These are phyloP conservation scores for Lasiurus cinereus DNA, from an alignment of 2,113 vertebrate species.

Conservation along the genomic window DNA sequence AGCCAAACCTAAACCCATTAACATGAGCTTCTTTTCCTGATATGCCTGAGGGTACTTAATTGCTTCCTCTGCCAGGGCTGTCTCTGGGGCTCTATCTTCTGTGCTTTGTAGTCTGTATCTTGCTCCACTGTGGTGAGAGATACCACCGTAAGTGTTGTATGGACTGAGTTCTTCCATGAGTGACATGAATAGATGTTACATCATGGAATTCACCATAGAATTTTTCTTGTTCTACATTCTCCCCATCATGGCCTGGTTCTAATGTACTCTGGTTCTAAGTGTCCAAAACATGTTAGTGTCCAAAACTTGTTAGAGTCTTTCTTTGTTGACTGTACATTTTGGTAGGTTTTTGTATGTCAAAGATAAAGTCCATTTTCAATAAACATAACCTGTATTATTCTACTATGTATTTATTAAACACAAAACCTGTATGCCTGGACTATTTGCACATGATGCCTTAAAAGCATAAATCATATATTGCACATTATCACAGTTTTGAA, in stretches of 20 bases:
- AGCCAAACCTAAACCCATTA: conserved; percentile 40
- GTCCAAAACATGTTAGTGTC: neutral
- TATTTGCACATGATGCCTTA: neutral
- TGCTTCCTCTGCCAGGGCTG: neutral
- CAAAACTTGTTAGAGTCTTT: neutral
- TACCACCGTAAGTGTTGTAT: too few relatives aligned
- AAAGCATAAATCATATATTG: neutral
- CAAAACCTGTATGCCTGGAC: neutral
- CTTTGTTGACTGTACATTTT: neutral
- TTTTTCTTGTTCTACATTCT: neutral
- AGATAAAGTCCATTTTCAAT: conserved; percentile 1
- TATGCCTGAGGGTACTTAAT: neutral
- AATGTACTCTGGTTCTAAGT: neutral
- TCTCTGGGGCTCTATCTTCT: neutral
- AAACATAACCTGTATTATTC: neutral
- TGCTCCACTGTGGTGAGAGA: neutral
- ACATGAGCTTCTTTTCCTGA: neutral
- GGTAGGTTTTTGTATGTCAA: neutral
- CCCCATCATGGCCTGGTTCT: neutral
- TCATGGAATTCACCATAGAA: neutral
- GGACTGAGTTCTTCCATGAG: neutral
- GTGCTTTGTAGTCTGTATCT: neutral
- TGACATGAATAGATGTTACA: neutral
- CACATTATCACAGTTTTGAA: conserved; percentile 1
- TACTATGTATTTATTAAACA: neutral